phyloP scores from a whole-genome alignment of 2,113 vertebrate genomes.

The Alexandromys fortis region DNA sequence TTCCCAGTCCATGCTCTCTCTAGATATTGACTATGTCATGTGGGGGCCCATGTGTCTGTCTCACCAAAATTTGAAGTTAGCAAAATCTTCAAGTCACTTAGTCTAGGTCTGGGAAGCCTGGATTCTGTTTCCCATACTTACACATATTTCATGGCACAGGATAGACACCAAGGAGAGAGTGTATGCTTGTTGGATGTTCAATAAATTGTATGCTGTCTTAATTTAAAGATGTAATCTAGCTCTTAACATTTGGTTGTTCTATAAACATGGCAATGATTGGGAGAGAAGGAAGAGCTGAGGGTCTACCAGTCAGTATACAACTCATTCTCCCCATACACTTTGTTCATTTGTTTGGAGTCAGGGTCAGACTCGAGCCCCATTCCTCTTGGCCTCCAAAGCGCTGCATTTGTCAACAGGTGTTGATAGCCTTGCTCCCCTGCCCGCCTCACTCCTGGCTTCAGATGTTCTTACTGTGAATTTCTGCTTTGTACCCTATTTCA shows the following conservation, averaged over 20 bases:
- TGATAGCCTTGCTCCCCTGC: not conserved
- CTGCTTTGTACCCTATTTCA: constrained; percentile 72
- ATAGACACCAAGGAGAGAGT: not conserved
- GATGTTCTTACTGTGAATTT: not conserved
- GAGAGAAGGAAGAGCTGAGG: not conserved
- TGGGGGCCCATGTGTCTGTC: not conserved
- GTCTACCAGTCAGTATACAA: not conserved
- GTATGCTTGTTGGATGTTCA: not conserved
- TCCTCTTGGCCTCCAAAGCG: too few relatives aligned
- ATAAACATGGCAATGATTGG: not conserved
- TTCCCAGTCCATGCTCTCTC: not conserved
- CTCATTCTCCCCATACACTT: not conserved
- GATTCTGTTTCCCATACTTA: not conserved
- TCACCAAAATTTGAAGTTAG: not conserved
- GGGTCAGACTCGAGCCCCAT: not conserved
- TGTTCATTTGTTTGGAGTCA: not conserved
- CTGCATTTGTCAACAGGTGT: not conserved
- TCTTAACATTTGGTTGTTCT: not conserved
- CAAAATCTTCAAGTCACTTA: not conserved
- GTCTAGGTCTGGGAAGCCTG: not conserved
- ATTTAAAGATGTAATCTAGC: not conserved
- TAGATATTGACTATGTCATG: not conserved
- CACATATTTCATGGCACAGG: not conserved
- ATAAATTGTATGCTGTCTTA: not conserved
- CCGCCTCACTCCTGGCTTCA: not conserved